Percentiles rank a stretch among this genome's conserved stretches.
Evolutionary conservation across 2,888 invertebrate species (phyloP).

Genomic region (Pheosia gnoma): DNA sequence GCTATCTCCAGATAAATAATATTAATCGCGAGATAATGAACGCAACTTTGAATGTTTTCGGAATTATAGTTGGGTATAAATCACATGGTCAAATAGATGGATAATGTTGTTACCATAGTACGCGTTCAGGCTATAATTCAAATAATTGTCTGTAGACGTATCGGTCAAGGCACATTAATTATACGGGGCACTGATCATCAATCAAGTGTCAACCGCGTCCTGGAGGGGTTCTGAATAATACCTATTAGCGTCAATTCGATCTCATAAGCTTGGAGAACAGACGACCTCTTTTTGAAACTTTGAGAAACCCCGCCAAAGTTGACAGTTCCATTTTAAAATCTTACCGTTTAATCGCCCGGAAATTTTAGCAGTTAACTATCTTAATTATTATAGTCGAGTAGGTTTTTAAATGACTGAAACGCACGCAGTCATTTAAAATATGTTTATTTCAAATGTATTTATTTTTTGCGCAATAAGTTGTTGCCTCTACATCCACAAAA

Average conservation of each 20-base stretch:
- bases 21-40: too few species aligned
- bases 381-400: background rate
- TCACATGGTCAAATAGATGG: background rate
- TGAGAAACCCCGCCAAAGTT: slow-evolving; percentile 12
- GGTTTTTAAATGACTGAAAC: too few species aligned
- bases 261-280: slow-evolving; percentile 40
- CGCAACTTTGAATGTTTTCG: too few species aligned
- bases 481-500: background rate
- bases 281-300: slow-evolving; percentile 19
- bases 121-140: slow-evolving; percentile 43
- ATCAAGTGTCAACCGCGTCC: slow-evolving; percentile 52
- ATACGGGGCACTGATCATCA: slow-evolving; percentile 66
- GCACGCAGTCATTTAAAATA: too few species aligned
- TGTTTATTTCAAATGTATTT: too few species aligned
- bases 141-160: slow-evolving; percentile 53
- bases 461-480: background rate
- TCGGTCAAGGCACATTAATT: slow-evolving; percentile 69
- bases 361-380: slow-evolving; percentile 10
- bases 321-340: slow-evolving; percentile 18
- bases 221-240: slow-evolving; percentile 45
- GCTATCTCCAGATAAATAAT: too few species aligned
- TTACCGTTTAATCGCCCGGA: slow-evolving; percentile 19
- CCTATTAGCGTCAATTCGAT: slow-evolving; percentile 65
- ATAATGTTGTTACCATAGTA: slow-evolving; percentile 24
- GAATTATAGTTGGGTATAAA: too few species aligned